These are phyloP conservation scores for Psophia crepitans DNA, from an alignment of 2,113 vertebrate genomes.

Conservation along the genomic window DNA sequence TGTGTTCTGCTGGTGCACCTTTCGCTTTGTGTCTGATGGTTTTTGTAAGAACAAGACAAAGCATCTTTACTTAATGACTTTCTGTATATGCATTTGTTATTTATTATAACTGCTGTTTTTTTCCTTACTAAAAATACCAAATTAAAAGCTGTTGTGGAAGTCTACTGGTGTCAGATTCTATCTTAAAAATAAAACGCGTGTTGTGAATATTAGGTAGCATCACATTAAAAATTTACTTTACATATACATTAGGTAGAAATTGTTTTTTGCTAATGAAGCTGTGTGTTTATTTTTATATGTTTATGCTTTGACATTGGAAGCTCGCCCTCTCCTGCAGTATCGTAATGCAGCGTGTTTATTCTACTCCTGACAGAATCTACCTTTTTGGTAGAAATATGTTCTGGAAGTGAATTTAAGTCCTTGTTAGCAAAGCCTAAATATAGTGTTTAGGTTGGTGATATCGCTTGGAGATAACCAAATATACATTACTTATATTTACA, in stretches of 20 bases:
- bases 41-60: background rate
- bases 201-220: background rate
- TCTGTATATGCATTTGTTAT: background rate
- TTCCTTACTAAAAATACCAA: background rate
- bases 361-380: background rate
- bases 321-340: background rate
- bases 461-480: background rate
- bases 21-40: rapidly evolving
- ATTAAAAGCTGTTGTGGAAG: background rate
- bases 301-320: background rate
- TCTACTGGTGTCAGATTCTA: background rate
- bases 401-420: background rate
- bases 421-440: background rate
- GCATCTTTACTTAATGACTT: background rate
- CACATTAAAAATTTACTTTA: background rate
- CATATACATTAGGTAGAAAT: background rate
- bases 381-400: background rate
- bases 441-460: background rate
- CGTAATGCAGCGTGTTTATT: background rate
- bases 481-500: background rate
- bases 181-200: background rate
- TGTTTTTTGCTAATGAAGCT: background rate
- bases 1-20: rapidly evolving
- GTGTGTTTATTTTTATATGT: background rate
- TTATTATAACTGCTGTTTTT: background rate